A percentile compares a stretch with the other conserved stretches of the same genome.
phyloP scores from a whole-genome alignment of 1,140 invertebrate species.

The Sminthurinus signatus region DNA sequence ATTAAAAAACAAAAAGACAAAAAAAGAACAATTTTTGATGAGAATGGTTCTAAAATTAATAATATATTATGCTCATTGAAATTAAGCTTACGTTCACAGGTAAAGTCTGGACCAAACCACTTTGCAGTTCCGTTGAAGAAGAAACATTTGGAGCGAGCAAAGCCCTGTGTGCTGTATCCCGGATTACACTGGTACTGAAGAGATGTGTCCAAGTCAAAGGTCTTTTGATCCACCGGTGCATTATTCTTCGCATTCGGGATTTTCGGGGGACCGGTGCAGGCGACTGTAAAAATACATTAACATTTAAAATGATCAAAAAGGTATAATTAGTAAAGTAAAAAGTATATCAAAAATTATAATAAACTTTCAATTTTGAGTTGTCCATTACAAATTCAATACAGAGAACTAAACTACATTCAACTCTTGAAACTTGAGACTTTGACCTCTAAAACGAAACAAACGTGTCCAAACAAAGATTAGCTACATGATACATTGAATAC shows the following conservation, averaged over 20 bases:
- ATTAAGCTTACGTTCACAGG: slow-evolving; percentile 66
- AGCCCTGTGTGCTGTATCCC: slow-evolving; percentile 79
- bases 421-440: too few relatives aligned
- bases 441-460: too few relatives aligned
- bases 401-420: too few relatives aligned
- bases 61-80: not conserved
- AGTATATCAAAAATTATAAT: not conserved
- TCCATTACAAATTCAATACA: too few relatives aligned
- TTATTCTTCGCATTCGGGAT: slow-evolving; percentile 84
- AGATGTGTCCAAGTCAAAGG: slow-evolving; percentile 72
- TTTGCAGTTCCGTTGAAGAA: slow-evolving; percentile 74
- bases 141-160: slow-evolving; percentile 80
- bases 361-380: too few relatives aligned
- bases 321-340: slow-evolving; percentile 12
- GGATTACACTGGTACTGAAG: slow-evolving; percentile 86
- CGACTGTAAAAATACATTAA: slow-evolving; percentile 52
- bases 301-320: not conserved
- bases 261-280: slow-evolving; percentile 77
- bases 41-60: too few relatives aligned
- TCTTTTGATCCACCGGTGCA: slow-evolving; percentile 68
- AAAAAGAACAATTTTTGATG: too few relatives aligned
- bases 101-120: slow-evolving; percentile 75
- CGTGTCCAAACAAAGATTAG: too few relatives aligned
- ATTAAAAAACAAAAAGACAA: too few relatives aligned
- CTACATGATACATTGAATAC: too few relatives aligned